Base-by-base conservation (phyloP, 2,113 vertebrate genomes). In the Murina feae region DNA sequence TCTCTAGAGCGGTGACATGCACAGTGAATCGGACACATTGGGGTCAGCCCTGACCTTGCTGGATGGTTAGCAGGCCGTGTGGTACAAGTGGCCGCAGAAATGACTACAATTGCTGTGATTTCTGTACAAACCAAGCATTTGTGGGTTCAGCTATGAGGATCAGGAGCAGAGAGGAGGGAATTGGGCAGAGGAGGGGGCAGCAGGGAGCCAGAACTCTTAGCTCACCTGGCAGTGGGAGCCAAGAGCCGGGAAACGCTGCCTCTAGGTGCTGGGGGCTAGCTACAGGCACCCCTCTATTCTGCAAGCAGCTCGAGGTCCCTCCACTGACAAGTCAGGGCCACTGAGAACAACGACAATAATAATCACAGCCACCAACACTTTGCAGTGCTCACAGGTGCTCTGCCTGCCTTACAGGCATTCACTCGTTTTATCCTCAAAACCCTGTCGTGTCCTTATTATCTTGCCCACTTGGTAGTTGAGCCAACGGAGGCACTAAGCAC, bases 361-460 rank as follows among this genome's bases (percentile, higher is more conserved):
- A 32, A 28, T 28, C 66, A 37, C 23, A 53, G 6, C 35, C 79
- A 49, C 42, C n/a, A 12, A 71, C 68, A 51, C 6, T 12, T 7
- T 23, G 4, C 0, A 21, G 21, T 1, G 0, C 4, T 44, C 35
- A 28, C n/a, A 5, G 7, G 20, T 10, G 35, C 47, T 81, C 49
- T 68, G 23, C 0, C 1, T 1, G 9, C 16, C 13, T 53, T 47
- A 37, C 1, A 0, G 0, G 7, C 14, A 23, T 32, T 30, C 25
- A 51, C 6, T 81, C 39, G 28, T 14, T 28, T 16, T 60, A 68
- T 35, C 32, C 32, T 18, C 75, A 30, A 49, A 37, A 80, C 9
- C 23, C 88, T 35, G 25, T 9, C 17, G 28, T 1, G 1, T 10
- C 4, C 0, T 1, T 14, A n/a, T 18, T 53, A 60, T 9, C 23